phyloP scores from a whole-genome alignment of 2,113 vertebrate genomes.

The Stigmatopora nigra region DNA sequence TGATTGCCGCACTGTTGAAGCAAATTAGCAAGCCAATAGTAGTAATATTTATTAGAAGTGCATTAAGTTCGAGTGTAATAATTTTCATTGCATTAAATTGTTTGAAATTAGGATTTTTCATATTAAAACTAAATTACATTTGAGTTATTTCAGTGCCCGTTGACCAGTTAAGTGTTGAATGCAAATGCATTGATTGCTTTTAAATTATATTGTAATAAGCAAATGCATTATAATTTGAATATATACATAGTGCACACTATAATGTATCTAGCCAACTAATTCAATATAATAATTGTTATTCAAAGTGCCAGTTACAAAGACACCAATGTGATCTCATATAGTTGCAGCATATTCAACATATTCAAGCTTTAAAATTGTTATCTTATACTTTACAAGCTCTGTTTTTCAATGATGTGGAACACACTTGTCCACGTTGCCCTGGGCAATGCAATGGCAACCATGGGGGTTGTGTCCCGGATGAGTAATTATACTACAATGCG shows the following conservation, averaged over 20 bases:
- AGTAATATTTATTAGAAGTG: neutral
- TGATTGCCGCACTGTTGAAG: neutral
- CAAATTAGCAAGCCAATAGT: no score
- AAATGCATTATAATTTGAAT: neutral
- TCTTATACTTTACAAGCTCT: conserved; percentile 25
- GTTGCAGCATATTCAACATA: conserved; percentile 16
- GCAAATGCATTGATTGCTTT: neutral
- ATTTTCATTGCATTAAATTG: neutral
- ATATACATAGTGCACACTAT: neutral
- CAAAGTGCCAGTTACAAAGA: conserved; percentile 1
- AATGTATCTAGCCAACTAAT: neutral
- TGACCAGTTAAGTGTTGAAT: no score
- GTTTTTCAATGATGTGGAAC: conserved; percentile 29
- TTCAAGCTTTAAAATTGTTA: conserved; percentile 15
- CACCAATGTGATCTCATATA: conserved; percentile 11
- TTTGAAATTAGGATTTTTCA: neutral
- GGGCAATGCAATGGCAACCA: conserved; percentile 31
- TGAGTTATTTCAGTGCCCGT: neutral
- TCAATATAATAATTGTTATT: neutral
- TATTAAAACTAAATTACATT: neutral
- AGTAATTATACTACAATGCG: conserved; percentile 48
- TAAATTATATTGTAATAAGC: neutral
- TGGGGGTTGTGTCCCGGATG: conserved; percentile 40
- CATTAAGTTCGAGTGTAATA: neutral
- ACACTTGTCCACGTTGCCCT: conserved; percentile 38